Evolutionary conservation across 2,113 vertebrate species (phyloP).

Genomic region (Cynopterus brachyotis): DNA sequence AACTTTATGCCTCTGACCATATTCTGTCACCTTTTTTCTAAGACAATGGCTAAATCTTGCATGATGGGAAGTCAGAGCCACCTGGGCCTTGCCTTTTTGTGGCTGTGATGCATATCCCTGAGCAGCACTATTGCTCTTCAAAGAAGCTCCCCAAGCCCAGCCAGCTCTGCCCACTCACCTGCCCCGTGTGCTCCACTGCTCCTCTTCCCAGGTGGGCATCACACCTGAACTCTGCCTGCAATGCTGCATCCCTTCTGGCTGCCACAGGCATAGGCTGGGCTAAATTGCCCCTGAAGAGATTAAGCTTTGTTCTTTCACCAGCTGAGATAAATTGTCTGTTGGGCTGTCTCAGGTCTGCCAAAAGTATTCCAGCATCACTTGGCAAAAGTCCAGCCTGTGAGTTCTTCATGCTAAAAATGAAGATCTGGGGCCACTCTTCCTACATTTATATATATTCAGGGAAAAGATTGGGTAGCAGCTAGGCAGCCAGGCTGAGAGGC

Average conservation of each 20-base stretch:
- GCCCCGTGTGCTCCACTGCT: no score
- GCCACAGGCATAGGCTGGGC: background rate
- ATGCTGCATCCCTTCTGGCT: background rate
- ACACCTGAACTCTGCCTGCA: background rate
- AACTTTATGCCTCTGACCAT: background rate
- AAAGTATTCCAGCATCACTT: constrained; percentile 9
- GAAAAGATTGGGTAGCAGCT: constrained; percentile 13
- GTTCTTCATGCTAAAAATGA: constrained; percentile 45
- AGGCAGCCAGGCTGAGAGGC: background rate
- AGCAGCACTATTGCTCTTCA: background rate
- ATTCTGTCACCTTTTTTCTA: background rate
- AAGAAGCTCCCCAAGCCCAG: background rate
- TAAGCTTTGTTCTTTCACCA: background rate
- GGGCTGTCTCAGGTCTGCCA: background rate
- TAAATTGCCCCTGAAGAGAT: background rate
- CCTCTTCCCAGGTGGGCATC: background rate
- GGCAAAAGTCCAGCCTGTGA: constrained; percentile 44
- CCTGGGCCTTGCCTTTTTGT: background rate
- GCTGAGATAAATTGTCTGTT: background rate
- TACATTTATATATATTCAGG: background rate
- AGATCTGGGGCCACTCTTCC: constrained; percentile 46
- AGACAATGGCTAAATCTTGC: background rate
- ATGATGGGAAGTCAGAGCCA: background rate
- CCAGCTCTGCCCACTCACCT: background rate
- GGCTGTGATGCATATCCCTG: rapidly evolving